Percentiles rank a stretch among this genome's conserved stretches.
phyloP scores from a whole-genome alignment of 2,797 vertebrate species.

The Etheostoma nigrum region DNA sequence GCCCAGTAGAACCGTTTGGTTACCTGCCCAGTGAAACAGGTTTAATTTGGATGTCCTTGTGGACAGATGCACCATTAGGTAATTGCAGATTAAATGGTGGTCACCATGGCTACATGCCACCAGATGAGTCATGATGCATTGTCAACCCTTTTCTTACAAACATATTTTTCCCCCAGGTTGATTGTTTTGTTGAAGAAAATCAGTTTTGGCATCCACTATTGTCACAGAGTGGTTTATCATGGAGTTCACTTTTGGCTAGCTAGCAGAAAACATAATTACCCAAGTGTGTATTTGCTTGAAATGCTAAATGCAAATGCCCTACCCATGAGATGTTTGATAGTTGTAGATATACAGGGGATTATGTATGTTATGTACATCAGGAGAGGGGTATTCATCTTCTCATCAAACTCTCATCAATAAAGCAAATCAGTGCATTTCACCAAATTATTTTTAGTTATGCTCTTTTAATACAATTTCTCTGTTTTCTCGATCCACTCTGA shows the following conservation, averaged over 20 bases:
- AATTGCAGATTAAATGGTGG: slow-evolving; percentile 72
- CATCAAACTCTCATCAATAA: background rate
- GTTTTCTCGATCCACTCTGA: slow-evolving; percentile 9
- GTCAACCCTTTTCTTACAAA: slow-evolving; percentile 21
- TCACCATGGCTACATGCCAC: slow-evolving; percentile 62
- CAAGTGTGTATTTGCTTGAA: background rate
- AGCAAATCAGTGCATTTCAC: background rate
- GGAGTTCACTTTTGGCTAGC: slow-evolving; percentile 7
- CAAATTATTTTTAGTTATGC: background rate
- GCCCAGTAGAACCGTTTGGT: slow-evolving; percentile 56
- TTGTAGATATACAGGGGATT: background rate
- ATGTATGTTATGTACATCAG: no score
- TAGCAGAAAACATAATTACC: background rate
- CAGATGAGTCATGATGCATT: slow-evolving; percentile 64
- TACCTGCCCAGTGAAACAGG: slow-evolving; percentile 47
- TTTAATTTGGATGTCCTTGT: slow-evolving; percentile 65
- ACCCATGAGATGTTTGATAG: background rate
- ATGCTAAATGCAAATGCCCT: background rate
- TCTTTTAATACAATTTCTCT: slow-evolving; percentile 18
- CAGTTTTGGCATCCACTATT: background rate
- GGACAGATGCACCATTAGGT: slow-evolving; percentile 65
- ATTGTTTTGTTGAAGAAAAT: slow-evolving; percentile 30
- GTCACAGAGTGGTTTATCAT: background rate
- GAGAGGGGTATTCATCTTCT: background rate
- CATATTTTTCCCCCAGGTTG: slow-evolving; percentile 1